A percentile compares a stretch with the other conserved stretches of the same genome.
phyloP scores from a whole-genome alignment of 1,140 invertebrate species.

The Carposina sasakii region DNA sequence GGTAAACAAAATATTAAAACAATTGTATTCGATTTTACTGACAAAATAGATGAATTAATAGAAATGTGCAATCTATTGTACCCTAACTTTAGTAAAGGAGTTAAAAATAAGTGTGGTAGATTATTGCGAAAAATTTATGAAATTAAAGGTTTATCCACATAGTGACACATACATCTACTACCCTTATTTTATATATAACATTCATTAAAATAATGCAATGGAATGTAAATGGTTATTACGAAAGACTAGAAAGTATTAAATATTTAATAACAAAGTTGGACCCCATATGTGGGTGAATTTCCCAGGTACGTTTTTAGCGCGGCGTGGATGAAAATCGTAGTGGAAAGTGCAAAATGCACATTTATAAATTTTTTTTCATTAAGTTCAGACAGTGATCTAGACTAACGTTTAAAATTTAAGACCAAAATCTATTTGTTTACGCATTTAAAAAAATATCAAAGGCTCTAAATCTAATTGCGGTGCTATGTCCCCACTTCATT shows the following conservation, averaged over 20 bases:
- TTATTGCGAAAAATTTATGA: conserved; percentile 23
- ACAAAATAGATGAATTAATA: conserved; percentile 20
- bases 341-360: too few species aligned
- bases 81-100: conserved; percentile 18
- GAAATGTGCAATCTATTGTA: conserved; percentile 19
- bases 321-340: too few species aligned
- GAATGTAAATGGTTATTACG: conserved; percentile 25
- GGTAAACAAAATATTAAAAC: conserved; percentile 24
- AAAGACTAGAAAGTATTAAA: conserved; percentile 23
- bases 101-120: conserved; percentile 28
- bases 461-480: too few species aligned
- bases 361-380: too few species aligned
- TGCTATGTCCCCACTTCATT: too few species aligned
- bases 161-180: conserved; percentile 9
- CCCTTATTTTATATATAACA: not conserved
- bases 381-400: too few species aligned
- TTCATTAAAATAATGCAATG: conserved; percentile 26
- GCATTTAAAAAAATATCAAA: too few species aligned
- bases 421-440: too few species aligned
- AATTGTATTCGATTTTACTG: conserved; percentile 20
- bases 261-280: conserved; percentile 14
- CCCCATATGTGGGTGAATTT: too few species aligned
- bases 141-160: conserved; percentile 12
- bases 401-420: too few species aligned
- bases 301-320: too few species aligned